Percentiles rank a stretch among this genome's conserved stretches.
Evolutionary conservation across 2,888 invertebrate species (phyloP).

Genomic region (Crocallis elinguaria): DNA sequence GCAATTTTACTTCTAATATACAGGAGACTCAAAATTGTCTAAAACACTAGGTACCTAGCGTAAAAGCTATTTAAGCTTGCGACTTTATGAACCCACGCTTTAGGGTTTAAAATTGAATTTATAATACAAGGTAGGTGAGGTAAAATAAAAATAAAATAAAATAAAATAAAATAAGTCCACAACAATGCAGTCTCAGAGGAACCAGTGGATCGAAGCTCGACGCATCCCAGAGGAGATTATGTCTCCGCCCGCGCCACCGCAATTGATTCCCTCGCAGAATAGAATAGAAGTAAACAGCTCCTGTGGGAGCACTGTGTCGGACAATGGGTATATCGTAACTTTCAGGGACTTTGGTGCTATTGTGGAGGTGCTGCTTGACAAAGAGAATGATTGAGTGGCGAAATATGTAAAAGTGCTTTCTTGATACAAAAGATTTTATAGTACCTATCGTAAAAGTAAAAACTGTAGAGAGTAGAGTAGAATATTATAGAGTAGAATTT

Average conservation of each 20-base stretch:
- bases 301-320: conserved; percentile 52
- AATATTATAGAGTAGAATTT: neutral
- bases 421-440: neutral
- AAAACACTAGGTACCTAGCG: neutral
- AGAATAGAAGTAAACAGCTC: conserved; percentile 54
- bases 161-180: no score
- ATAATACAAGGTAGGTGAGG: neutral
- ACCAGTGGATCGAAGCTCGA: conserved; percentile 35
- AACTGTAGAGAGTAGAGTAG: neutral
- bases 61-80: neutral
- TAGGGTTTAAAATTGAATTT: conserved; percentile 8
- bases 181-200: conserved; percentile 26
- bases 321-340: conserved; percentile 52
- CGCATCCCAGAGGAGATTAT: conserved; percentile 49
- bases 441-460: neutral
- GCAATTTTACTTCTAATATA: conserved; percentile 1
- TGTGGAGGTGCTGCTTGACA: conserved; percentile 6
- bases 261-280: conserved; percentile 51
- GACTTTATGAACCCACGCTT: neutral
- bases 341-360: conserved; percentile 42
- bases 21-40: neutral
- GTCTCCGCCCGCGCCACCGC: conserved; percentile 23
- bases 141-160: no score
- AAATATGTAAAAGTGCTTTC: conserved; percentile 10
- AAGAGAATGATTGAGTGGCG: conserved; percentile 17